Evolutionary conservation across 2,888 invertebrate genomes (phyloP).

Genomic region (Drosophila rubida): DNA sequence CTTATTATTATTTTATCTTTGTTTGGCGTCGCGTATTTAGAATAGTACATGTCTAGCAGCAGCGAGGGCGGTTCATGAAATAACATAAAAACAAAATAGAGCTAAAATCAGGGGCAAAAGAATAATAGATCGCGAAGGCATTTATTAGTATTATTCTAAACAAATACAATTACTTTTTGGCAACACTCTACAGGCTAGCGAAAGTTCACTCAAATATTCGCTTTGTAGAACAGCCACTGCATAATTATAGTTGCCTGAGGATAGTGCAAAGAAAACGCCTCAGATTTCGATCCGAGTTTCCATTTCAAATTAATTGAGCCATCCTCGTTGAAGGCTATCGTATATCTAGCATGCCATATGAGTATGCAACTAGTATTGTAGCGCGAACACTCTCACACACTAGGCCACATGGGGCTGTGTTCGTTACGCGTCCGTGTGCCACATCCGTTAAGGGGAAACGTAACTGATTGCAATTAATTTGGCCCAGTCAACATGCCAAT

Average conservation of each 20-base stretch:
- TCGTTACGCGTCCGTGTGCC: slow-evolving; percentile 52
- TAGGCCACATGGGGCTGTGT: slow-evolving; percentile 4
- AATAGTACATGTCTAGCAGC: slow-evolving; percentile 10
- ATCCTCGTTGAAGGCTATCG: slow-evolving; percentile 12
- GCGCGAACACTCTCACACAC: slow-evolving; percentile 4
- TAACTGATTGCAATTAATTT: slow-evolving; percentile 80
- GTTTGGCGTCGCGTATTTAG: slow-evolving; percentile 16
- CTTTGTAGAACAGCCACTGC: not conserved
- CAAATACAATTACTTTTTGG: too few relatives aligned
- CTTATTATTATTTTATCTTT: slow-evolving; percentile 11
- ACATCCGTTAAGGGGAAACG: slow-evolving; percentile 67
- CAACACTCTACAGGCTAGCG: too few relatives aligned
- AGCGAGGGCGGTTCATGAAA: slow-evolving; percentile 6
- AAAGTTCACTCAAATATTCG: too few relatives aligned
- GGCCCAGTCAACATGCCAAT: slow-evolving; percentile 72
- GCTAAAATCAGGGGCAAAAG: too few relatives aligned
- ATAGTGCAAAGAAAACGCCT: not conserved
- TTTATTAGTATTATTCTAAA: too few relatives aligned
- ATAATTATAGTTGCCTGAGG: not conserved
- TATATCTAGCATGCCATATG: not conserved
- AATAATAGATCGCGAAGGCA: too few relatives aligned
- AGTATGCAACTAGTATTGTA: not conserved
- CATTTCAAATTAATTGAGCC: slow-evolving; percentile 12
- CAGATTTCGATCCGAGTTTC: not conserved
- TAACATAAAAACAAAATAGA: not conserved